Percentiles rank a stretch among this genome's conserved stretches.
Conservation (phyloP, 1,140 invertebrate genomes). For the Leguminivora glycinivorella region DNA sequence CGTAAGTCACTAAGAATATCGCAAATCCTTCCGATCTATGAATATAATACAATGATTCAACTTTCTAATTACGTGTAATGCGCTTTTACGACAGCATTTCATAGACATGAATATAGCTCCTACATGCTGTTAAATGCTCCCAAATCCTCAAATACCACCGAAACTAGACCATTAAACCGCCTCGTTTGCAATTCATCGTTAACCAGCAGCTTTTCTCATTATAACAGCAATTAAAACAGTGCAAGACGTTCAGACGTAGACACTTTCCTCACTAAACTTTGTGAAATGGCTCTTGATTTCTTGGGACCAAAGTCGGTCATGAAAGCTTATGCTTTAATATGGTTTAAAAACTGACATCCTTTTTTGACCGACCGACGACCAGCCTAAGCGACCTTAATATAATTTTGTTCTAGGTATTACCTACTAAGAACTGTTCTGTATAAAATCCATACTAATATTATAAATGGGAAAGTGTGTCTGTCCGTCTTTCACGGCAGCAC, state of each 20-base stretch:
- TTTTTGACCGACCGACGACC: too few species aligned
- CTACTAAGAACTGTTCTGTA: too few species aligned
- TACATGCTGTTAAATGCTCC: neutral
- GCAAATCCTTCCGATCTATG: too few species aligned
- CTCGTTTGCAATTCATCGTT: slow-evolving; percentile 16
- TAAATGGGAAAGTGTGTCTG: too few species aligned
- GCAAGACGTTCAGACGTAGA: slow-evolving; percentile 4
- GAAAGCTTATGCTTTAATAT: neutral
- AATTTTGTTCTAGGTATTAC: too few species aligned
- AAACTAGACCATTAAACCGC: slow-evolving; percentile 14
- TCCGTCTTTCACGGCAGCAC: too few species aligned
- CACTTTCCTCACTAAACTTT: neutral
- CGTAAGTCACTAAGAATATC: too few species aligned
- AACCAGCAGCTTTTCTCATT: slow-evolving; percentile 7
- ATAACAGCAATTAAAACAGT: slow-evolving; percentile 17
- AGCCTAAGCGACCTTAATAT: too few species aligned
- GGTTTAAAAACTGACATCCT: neutral
- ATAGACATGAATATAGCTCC: neutral
- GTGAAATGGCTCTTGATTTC: neutral
- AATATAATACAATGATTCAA: too few species aligned
- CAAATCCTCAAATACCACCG: neutral
- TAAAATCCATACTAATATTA: too few species aligned
- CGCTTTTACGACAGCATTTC: too few species aligned
- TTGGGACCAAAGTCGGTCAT: neutral
- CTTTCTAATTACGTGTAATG: too few species aligned